phyloP scores from a whole-genome alignment of 1,140 invertebrate species.

The Choristoneura fumiferana region DNA sequence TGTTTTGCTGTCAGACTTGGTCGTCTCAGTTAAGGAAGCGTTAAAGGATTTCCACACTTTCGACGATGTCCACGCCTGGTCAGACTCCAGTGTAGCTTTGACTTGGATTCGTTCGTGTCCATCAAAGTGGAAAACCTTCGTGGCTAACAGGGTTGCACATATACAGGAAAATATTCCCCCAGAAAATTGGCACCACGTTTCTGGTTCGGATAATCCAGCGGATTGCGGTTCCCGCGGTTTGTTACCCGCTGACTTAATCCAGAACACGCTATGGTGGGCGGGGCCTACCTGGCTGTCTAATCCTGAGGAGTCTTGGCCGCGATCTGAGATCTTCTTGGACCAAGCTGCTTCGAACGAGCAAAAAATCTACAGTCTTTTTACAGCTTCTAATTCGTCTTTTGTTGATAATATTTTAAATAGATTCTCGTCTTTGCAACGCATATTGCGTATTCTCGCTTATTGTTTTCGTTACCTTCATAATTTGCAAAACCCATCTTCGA shows the following conservation, averaged over 20 bases:
- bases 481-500: too few relatives aligned
- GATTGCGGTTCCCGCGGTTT: conserved; percentile 34
- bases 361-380: background rate
- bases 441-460: background rate
- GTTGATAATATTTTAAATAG: background rate
- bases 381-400: background rate
- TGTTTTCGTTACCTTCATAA: background rate
- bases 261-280: conserved; percentile 24
- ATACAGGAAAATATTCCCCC: conserved; percentile 39
- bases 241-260: conserved; percentile 21
- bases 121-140: too few relatives aligned
- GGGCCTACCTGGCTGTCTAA: background rate
- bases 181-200: conserved; percentile 38
- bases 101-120: conserved; percentile 47
- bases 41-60: conserved; percentile 26
- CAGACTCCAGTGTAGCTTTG: conserved; percentile 51
- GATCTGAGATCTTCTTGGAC: background rate
- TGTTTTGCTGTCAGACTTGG: conserved; percentile 24
- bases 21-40: conserved; percentile 21
- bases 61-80: conserved; percentile 20
- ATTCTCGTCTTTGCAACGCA: background rate
- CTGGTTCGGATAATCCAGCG: conserved; percentile 34
- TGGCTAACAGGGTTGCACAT: conserved; percentile 58
- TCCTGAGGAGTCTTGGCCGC: background rate
- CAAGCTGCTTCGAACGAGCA: background rate